Evolutionary conservation across 2,888 invertebrate species (phyloP), one percentile per base, ranked within the genome.

Genomic region (Furcula furcula): DNA sequence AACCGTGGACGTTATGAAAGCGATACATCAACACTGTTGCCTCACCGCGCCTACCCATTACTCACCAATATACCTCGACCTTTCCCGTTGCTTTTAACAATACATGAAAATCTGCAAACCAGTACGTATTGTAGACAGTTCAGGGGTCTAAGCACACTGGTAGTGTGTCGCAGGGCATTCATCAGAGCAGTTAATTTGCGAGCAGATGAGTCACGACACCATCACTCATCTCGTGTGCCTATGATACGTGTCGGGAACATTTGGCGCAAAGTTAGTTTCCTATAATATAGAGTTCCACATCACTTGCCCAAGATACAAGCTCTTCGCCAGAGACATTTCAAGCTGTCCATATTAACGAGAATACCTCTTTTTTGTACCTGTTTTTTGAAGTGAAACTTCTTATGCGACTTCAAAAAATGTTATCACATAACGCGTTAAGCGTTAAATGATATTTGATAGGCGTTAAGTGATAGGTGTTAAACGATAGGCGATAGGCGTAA

Each of bases 121-220:
- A 40, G 46, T 46, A 53, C 37, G 39, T 26, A 18, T 7, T 29
- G 28, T 32, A 42, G 30, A 33, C 34, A 44, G 35, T 37, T 53
- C 34, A 46, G 40, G 46, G 78, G 49, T 74, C 77, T 59, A 12
- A 14, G 14, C 23, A 44, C 34, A 40, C 29, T 74, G 82, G 82
- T 65, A 50, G 41, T 50, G 47, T 65, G 70, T 71, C 66, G 56
- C 51, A 56, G 67, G 67, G 76, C 76, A 84, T 84, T 84, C 77
- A 82, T 85, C 85, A 85, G 79, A 73, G 73, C 73, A 83, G 82
- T 83, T 86, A 86, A 86, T 86, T 86, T 85, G 82, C 68, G 70
- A 82, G 76, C 79, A 77, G 75, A 83, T 80, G 81, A 82, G 79
- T 78, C 77, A 79, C 73, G 73, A 70, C 72, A 80, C 68, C 82